A percentile compares a stretch with the other conserved stretches of the same genome.
Conservation (phyloP, 2,113 vertebrate genomes). For the Lasiurus cinereus region DNA sequence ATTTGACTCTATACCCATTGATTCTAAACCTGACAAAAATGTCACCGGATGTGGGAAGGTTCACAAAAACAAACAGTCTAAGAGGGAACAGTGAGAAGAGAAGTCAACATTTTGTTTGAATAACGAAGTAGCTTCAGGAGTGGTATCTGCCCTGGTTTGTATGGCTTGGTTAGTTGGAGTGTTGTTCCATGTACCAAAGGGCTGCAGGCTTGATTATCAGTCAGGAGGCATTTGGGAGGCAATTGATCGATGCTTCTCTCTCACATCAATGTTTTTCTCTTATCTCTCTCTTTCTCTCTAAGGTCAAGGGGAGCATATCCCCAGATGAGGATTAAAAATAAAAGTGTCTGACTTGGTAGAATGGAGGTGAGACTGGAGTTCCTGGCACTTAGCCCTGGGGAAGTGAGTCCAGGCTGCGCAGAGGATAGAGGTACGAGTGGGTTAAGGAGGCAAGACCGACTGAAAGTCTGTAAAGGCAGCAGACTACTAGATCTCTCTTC, state of each 20-base stretch:
- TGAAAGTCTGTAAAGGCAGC: background rate
- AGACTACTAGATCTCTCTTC: background rate
- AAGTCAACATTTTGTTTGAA: background rate
- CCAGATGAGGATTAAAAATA: background rate
- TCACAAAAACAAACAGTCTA: background rate
- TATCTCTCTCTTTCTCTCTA: too few relatives aligned
- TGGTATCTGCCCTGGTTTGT: background rate
- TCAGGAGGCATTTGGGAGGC: background rate
- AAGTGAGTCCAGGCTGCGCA: background rate
- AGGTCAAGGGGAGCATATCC: background rate
- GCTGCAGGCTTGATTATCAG: background rate
- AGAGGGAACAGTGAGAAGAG: background rate
- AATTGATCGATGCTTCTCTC: background rate
- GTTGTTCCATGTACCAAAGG: background rate
- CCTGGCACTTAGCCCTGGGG: background rate
- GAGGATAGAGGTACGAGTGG: background rate
- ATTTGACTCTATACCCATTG: background rate
- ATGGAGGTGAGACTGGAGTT: background rate
- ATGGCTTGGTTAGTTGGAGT: background rate
- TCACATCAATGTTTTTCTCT: too few relatives aligned
- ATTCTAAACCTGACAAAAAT: slow-evolving; percentile 36
- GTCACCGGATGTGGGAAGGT: background rate
- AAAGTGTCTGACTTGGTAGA: background rate
- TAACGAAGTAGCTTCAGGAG: background rate
- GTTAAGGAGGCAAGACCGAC: background rate